These are phyloP conservation scores for Mythimna impura DNA, from an alignment of 2,888 invertebrate species.

Conservation along the genomic window DNA sequence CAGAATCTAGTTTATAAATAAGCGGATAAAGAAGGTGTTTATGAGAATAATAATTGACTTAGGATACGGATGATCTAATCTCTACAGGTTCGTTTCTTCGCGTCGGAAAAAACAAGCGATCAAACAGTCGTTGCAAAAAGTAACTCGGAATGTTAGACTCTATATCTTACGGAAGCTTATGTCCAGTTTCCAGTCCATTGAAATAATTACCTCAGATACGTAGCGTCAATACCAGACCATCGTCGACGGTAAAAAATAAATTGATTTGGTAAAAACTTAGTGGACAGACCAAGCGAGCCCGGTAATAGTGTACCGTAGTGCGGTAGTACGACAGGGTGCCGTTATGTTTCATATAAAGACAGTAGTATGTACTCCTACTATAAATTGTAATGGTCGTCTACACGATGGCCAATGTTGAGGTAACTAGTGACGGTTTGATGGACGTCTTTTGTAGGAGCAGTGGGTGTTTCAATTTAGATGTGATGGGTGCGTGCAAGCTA, in stretches of 20 bases:
- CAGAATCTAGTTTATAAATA: no score
- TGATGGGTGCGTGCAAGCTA: background rate
- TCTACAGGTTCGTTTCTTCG: no score
- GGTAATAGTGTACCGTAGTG: conserved; percentile 44
- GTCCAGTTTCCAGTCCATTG: conserved; percentile 26
- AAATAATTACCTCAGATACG: conserved; percentile 47
- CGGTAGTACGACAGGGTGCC: conserved; percentile 43
- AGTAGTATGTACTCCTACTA: conserved; percentile 17
- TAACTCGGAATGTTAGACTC: background rate
- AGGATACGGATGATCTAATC: conserved; percentile 11
- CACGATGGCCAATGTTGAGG: conserved; percentile 4
- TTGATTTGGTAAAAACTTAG: conserved; percentile 56
- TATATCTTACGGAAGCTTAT: conserved; percentile 15
- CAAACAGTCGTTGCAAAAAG: conserved; percentile 22
- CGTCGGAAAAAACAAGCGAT: background rate
- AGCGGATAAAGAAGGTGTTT: background rate
- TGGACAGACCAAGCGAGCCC: conserved; percentile 22
- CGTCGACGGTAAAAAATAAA: conserved; percentile 55
- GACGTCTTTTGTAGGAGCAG: background rate
- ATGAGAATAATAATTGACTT: background rate
- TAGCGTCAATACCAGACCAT: conserved; percentile 20
- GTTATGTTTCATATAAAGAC: conserved; percentile 55
- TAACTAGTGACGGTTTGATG: background rate
- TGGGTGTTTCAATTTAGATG: conserved; percentile 23
- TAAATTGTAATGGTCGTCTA: conserved; percentile 38